Percentiles rank a stretch among this genome's conserved stretches.
Conservation (phyloP, 2,113 vertebrate species). For the Burhinus oedicnemus region DNA sequence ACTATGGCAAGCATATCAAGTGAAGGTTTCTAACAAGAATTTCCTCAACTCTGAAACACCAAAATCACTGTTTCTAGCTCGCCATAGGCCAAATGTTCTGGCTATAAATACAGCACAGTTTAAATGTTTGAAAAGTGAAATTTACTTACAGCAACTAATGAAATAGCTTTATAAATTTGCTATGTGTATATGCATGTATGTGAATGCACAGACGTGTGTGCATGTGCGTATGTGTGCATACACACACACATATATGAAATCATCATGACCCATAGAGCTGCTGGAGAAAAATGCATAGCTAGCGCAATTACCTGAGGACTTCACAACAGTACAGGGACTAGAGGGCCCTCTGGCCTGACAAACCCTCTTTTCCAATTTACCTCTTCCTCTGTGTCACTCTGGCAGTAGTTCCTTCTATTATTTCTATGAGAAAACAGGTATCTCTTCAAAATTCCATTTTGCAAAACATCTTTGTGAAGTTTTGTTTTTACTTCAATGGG, state of each 20-base stretch:
- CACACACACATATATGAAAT: background rate
- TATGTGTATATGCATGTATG: background rate
- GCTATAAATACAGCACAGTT: background rate
- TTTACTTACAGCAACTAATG: background rate
- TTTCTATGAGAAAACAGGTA: background rate
- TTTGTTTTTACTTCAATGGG: background rate
- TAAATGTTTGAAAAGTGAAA: background rate
- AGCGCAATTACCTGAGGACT: background rate
- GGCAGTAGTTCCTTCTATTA: background rate
- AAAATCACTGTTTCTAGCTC: background rate
- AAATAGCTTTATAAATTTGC: background rate
- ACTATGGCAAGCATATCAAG: background rate
- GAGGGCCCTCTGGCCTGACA: background rate
- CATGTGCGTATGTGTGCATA: background rate
- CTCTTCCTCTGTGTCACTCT: background rate
- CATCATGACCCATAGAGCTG: background rate
- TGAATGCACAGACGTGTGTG: background rate
- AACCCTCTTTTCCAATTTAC: background rate
- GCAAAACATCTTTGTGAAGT: background rate
- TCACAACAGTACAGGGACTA: background rate
- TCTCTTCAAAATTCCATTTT: background rate
- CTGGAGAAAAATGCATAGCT: background rate
- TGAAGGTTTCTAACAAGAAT: background rate
- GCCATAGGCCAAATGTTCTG: background rate
- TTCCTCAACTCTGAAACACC: background rate